phyloP scores from a whole-genome alignment of 2,797 vertebrate species.

The Clarias pachynema region DNA sequence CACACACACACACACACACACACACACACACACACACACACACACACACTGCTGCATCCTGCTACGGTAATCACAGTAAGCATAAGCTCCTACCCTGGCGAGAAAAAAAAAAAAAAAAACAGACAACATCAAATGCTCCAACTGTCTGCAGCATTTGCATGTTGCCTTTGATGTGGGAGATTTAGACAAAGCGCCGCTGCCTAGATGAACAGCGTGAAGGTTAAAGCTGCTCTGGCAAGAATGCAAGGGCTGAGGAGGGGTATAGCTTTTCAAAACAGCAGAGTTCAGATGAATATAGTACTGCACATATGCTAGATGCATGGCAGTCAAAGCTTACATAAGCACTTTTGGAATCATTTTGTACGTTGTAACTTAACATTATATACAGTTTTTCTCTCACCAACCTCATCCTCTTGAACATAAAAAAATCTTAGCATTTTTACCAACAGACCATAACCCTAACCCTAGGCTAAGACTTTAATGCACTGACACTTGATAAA shows the following conservation, averaged over 20 bases:
- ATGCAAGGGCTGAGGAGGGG: slow-evolving; percentile 56
- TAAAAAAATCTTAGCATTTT: not conserved
- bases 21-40: not conserved
- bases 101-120: slow-evolving; percentile 11
- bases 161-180: slow-evolving; percentile 73
- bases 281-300: slow-evolving; percentile 55
- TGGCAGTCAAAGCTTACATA: not conserved
- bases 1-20: slow-evolving; percentile 45
- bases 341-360: not conserved
- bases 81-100: slow-evolving; percentile 64
- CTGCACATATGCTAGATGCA: not conserved
- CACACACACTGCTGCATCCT: slow-evolving; percentile 57
- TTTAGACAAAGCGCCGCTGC: slow-evolving; percentile 70
- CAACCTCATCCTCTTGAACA: not conserved
- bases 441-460: not conserved
- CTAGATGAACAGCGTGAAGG: slow-evolving; percentile 67
- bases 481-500: not conserved
- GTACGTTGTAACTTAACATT: not conserved
- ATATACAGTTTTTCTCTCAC: not conserved
- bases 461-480: not conserved
- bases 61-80: slow-evolving; percentile 70
- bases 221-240: slow-evolving; percentile 58
- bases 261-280: slow-evolving; percentile 47
- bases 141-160: slow-evolving; percentile 74
- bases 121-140: slow-evolving; percentile 73